phyloP scores from a whole-genome alignment of 2,888 invertebrate species.

The Callimorpha dominula region DNA sequence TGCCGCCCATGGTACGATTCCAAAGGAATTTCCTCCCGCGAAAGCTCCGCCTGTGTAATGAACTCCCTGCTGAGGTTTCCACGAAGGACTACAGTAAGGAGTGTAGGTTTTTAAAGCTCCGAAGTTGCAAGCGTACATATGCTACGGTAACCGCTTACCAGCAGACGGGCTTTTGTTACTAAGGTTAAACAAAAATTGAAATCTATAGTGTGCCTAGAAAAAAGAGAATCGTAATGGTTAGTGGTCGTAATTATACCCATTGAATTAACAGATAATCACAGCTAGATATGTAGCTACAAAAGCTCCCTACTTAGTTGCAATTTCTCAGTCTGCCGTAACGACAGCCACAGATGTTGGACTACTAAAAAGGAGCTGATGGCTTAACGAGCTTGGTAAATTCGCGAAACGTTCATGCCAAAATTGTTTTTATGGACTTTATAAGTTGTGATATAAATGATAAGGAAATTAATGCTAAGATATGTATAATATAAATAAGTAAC shows the following conservation, averaged over 20 bases:
- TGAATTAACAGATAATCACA: not conserved
- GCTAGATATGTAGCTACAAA: not conserved
- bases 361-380: conserved; percentile 7
- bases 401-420: not conserved
- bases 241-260: not conserved
- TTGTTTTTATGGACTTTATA: not conserved
- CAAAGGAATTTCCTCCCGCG: no score
- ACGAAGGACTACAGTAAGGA: no score
- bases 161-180: no score
- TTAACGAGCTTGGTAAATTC: conserved; percentile 8
- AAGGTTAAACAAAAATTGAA: no score
- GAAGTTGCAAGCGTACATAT: no score
- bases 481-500: not conserved
- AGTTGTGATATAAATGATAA: not conserved
- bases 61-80: no score
- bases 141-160: no score
- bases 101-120: no score
- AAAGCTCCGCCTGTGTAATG: no score
- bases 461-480: not conserved
- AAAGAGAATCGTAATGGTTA: not conserved
- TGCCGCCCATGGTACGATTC: no score
- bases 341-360: conserved; percentile 3
- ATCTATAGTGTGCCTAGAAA: not conserved
- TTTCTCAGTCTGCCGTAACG: not conserved
- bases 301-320: not conserved